Evolutionary conservation across 2,888 invertebrate species (phyloP), one percentile per base, ranked within the genome.

Genomic region (Stegophylla sp.): DNA sequence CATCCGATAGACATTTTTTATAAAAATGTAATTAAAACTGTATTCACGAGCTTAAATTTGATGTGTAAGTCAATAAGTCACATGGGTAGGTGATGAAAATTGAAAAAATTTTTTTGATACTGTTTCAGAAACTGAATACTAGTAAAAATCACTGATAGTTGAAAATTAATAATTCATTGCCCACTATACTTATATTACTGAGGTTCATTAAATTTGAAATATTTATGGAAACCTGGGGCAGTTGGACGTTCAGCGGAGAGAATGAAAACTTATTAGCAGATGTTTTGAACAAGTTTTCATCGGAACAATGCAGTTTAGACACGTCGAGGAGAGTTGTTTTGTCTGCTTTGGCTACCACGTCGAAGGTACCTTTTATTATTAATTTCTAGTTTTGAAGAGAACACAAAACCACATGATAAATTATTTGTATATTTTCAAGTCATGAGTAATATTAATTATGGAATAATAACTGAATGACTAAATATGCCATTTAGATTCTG

Each of bases 191-290:
- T 34, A 64, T 20, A 5, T 53, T 9, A 67, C 17, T 67, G 53
- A 15, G 7, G 0, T 41, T 56, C 20, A 23, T 53, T 67, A 53
- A 53, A 20, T 53, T 34, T 53, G 26, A 53, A 3, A 43, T 51
- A 63, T 63, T 66, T 64, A 79, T 79, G 79, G 79, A 79, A 59
- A 61, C 23, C 53, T 79, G 69, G 69, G 69, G 79, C 15, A 71
- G 26, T 48, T 79, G 79, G 79, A 69, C 34, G n/a, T 79, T 79
- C 23, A 41, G 13, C 23, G 12, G 20, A 17, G 69, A 79, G 34
- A 79, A 79, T 23, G 48, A 71, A 79, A 26, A 48, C 17, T n/a
- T 79, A 9, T 71, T 79, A 20, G 20, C 23, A 1, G 26, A 23
- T 34, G 69, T 71, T 10, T 59, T 79, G n/a, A 51, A 79, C 28